Conservation (phyloP, 2,113 vertebrate genomes). For the Antigone vipio region DNA sequence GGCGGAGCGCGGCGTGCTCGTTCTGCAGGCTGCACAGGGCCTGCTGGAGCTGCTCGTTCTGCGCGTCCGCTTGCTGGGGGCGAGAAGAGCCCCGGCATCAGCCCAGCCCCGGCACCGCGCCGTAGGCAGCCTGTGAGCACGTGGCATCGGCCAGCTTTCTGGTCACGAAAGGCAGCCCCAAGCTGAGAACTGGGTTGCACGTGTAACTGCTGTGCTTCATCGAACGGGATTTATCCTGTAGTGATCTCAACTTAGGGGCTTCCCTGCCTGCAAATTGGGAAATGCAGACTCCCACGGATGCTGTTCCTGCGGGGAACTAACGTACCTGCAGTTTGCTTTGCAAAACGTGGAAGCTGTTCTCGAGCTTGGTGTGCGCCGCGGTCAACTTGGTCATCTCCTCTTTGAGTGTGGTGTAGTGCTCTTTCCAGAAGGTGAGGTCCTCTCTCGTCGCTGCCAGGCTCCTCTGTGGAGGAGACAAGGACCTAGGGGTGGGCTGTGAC, state of each 20-base stretch:
- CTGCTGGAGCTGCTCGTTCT: slow-evolving; percentile 48
- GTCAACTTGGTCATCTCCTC: slow-evolving; percentile 66
- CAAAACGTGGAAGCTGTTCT: slow-evolving; percentile 75
- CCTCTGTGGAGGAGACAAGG: slow-evolving; percentile 69
- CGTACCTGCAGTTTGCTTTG: slow-evolving; percentile 86
- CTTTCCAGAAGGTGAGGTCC: slow-evolving; percentile 81
- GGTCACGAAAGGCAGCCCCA: rapidly evolving
- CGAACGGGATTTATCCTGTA: rapidly evolving
- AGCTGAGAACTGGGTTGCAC: rapidly evolving
- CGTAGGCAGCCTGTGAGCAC: rapidly evolving
- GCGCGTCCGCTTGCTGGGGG: slow-evolving; percentile 43
- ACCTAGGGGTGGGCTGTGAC: background rate
- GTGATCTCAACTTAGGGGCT: background rate
- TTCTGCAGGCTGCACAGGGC: slow-evolving; percentile 45
- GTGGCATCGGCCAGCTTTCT: rapidly evolving
- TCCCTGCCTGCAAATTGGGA: background rate
- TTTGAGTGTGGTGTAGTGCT: slow-evolving; percentile 74
- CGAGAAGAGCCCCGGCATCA: background rate
- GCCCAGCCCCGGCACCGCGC: background rate
- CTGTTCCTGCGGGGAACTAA: rapidly evolving
- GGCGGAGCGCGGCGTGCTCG: slow-evolving; percentile 63
- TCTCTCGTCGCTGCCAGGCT: slow-evolving; percentile 69
- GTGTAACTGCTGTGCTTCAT: background rate
- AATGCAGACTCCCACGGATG: rapidly evolving
- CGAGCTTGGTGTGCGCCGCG: slow-evolving; percentile 69